A percentile compares a stretch with the other conserved stretches of the same genome.
phyloP scores from a whole-genome alignment of 1,140 invertebrate species.

The Bombus superbus region DNA sequence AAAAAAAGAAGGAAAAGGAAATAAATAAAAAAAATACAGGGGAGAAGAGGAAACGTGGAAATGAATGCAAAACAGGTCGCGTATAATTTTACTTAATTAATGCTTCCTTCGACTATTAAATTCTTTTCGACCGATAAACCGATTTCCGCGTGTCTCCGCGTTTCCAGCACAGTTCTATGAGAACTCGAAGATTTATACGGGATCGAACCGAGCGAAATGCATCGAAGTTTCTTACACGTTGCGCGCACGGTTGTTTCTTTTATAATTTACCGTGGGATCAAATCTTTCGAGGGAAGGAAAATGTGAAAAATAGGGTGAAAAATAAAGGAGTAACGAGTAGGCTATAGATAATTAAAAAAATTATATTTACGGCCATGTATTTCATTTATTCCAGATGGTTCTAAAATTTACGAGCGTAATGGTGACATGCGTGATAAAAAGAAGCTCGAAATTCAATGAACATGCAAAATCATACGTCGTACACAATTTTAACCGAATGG shows the following conservation, averaged over 20 bases:
- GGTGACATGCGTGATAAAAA: too few relatives aligned
- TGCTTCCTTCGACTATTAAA: constrained; percentile 13
- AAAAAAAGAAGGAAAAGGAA: background rate
- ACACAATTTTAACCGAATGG: too few relatives aligned
- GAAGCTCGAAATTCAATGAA: too few relatives aligned
- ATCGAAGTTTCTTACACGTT: background rate
- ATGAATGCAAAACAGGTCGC: constrained; percentile 9
- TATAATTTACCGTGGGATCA: background rate
- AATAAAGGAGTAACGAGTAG: background rate
- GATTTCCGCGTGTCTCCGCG: background rate
- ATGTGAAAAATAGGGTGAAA: background rate
- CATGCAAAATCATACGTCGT: too few relatives aligned
- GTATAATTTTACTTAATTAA: constrained; percentile 23
- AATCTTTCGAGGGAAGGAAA: too few relatives aligned
- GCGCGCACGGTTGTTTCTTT: background rate
- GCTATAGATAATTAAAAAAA: too few relatives aligned
- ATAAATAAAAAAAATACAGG: too few relatives aligned
- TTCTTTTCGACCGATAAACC: constrained; percentile 11
- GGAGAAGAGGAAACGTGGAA: background rate
- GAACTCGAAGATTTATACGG: background rate
- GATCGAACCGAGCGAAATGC: background rate
- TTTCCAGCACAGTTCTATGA: background rate
- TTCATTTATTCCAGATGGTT: too few relatives aligned
- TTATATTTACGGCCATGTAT: too few relatives aligned
- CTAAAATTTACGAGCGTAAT: too few relatives aligned